Percentiles rank a stretch among this genome's conserved stretches.
Evolutionary conservation across 2,797 vertebrate species (phyloP).

Genomic region (Naso thynnoides): DNA sequence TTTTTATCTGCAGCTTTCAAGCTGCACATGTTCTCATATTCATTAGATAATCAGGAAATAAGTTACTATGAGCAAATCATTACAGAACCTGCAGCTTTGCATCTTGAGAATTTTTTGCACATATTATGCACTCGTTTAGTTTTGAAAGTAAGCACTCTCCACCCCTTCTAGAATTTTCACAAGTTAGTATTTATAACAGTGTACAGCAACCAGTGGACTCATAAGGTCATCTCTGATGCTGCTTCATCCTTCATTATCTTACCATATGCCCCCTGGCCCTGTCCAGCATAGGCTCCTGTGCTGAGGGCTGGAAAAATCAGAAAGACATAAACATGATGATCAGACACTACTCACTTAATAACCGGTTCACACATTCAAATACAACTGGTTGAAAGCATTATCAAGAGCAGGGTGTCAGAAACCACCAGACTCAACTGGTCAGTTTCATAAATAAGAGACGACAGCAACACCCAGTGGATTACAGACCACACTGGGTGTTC

Average conservation of each 20-base stretch:
- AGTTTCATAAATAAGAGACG: slow-evolving; percentile 54
- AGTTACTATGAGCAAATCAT: not conserved
- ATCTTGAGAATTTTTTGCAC: not conserved
- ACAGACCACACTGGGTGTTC: slow-evolving; percentile 22
- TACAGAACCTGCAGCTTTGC: not conserved
- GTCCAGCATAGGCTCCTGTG: slow-evolving; percentile 68
- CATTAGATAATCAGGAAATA: not conserved
- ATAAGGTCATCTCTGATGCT: not conserved
- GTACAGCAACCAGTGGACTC: not conserved
- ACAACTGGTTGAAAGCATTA: slow-evolving; percentile 43
- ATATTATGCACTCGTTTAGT: not conserved
- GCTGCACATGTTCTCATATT: not conserved
- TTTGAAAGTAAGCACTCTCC: not conserved
- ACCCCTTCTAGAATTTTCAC: not conserved
- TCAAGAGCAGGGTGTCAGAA: slow-evolving; percentile 45
- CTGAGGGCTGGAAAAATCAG: slow-evolving; percentile 57
- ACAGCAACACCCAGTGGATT: slow-evolving; percentile 69
- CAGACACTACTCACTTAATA: not conserved
- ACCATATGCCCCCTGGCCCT: slow-evolving; percentile 69
- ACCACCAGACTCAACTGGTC: slow-evolving; percentile 41
- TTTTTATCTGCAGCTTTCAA: not conserved
- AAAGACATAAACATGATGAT: slow-evolving; percentile 15
- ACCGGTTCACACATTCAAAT: not conserved
- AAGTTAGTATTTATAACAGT: not conserved
- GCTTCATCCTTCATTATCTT: slow-evolving; percentile 32